These are phyloP conservation scores for Lonchura striata DNA, from an alignment of 2,113 vertebrate genomes.

Conservation along the genomic window DNA sequence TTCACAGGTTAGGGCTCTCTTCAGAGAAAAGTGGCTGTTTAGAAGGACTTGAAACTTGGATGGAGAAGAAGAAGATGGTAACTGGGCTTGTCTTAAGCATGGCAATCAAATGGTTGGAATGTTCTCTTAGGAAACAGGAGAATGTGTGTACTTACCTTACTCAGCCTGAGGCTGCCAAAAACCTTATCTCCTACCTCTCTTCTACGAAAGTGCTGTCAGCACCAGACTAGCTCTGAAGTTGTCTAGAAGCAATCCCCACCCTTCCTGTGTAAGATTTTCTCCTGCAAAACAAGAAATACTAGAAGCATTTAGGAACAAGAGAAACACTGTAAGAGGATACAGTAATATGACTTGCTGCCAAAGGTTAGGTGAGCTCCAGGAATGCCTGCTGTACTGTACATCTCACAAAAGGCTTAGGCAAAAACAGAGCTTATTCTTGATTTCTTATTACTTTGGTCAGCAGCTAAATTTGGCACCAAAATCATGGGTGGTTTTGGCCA, in stretches of 20 bases:
- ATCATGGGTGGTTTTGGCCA: accelerated
- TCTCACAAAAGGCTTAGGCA: not conserved
- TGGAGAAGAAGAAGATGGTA: not conserved
- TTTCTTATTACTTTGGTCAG: not conserved
- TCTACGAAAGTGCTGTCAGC: not conserved
- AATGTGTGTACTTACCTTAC: not conserved
- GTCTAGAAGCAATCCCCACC: not conserved
- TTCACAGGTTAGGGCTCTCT: not conserved
- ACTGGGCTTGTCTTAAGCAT: not conserved
- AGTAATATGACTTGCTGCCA: not conserved
- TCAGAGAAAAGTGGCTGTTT: not conserved
- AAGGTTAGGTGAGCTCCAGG: not conserved
- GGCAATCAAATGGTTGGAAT: not conserved
- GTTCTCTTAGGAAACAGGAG: not conserved
- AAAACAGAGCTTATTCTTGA: not conserved
- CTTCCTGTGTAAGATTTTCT: not conserved
- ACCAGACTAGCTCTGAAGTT: not conserved
- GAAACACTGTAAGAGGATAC: not conserved
- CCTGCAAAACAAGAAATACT: slow-evolving; percentile 9
- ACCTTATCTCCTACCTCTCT: not conserved
- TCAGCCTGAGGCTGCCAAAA: slow-evolving; percentile 1
- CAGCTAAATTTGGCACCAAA: not conserved
- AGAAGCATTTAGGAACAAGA: not conserved
- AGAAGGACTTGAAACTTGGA: not conserved
- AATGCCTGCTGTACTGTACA: not conserved